Conservation (phyloP, 1,140 invertebrate genomes). For the Drosophila ogumai region DNA sequence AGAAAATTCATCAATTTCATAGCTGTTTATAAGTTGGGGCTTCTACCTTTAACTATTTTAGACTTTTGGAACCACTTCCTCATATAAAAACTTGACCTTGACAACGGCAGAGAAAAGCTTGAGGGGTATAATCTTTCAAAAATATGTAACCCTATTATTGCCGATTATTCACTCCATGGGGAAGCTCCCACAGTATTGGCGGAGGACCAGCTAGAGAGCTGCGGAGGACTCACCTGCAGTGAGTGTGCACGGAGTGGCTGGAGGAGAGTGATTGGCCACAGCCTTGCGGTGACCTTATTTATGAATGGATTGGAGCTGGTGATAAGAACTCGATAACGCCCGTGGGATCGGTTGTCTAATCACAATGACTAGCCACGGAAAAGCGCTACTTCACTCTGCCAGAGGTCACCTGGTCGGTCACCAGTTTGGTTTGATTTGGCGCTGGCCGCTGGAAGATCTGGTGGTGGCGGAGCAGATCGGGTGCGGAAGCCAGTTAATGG, state of each 20-base stretch:
- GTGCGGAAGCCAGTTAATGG: conserved; percentile 21
- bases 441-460: conserved; percentile 1
- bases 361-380: conserved; percentile 19
- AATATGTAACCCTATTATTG: background rate
- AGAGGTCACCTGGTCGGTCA: conserved; percentile 39
- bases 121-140: too few species aligned
- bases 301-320: background rate
- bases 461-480: background rate
- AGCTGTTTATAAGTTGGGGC: background rate
- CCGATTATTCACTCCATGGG: too few species aligned
- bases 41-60: background rate
- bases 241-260: conserved; percentile 4
- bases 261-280: conserved; percentile 9
- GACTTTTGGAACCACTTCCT: too few species aligned
- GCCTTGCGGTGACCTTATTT: conserved; percentile 40
- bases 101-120: background rate
- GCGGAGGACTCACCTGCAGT: conserved; percentile 16
- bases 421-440: background rate
- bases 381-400: conserved; percentile 3
- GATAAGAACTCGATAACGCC: conserved; percentile 14
- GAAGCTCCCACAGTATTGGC: background rate
- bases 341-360: conserved; percentile 33
- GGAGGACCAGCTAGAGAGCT: background rate
- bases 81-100: background rate
- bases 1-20: background rate